Evolutionary conservation across 2,797 vertebrate genomes (phyloP).

Genomic region (Thripadectes ignobilis): DNA sequence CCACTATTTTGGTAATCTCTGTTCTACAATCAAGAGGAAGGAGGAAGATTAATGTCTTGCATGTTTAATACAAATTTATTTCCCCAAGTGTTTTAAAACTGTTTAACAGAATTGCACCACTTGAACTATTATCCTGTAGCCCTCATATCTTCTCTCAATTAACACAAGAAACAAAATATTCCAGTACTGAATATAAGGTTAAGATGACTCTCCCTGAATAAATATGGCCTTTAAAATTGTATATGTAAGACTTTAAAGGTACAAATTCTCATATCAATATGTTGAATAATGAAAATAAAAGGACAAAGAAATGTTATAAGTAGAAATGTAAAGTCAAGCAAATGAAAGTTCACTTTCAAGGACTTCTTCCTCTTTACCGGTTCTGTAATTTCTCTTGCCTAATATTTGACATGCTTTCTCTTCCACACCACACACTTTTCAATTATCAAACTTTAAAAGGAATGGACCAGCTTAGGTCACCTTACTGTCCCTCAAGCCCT

Average conservation of each 20-base stretch:
- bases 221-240: rapidly evolving
- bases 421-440: rapidly evolving
- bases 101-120: not conserved
- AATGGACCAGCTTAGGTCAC: not conserved
- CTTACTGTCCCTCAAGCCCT: not conserved
- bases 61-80: not conserved
- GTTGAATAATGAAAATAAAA: not conserved
- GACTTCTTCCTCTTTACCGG: not conserved
- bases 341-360: rapidly evolving
- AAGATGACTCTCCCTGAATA: not conserved
- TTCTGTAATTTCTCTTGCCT: not conserved
- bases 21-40: not conserved
- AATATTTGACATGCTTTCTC: not conserved
- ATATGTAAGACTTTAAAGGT: not conserved
- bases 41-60: not conserved
- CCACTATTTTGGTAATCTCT: not conserved
- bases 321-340: not conserved
- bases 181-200: not conserved
- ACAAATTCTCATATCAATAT: not conserved
- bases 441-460: not conserved
- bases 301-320: not conserved
- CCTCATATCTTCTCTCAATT: not conserved
- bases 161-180: not conserved
- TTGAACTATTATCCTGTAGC: not conserved
- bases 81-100: not conserved